These are phyloP conservation scores for Furnarius figulus DNA, from an alignment of 2,113 vertebrate species.

Conservation along the genomic window DNA sequence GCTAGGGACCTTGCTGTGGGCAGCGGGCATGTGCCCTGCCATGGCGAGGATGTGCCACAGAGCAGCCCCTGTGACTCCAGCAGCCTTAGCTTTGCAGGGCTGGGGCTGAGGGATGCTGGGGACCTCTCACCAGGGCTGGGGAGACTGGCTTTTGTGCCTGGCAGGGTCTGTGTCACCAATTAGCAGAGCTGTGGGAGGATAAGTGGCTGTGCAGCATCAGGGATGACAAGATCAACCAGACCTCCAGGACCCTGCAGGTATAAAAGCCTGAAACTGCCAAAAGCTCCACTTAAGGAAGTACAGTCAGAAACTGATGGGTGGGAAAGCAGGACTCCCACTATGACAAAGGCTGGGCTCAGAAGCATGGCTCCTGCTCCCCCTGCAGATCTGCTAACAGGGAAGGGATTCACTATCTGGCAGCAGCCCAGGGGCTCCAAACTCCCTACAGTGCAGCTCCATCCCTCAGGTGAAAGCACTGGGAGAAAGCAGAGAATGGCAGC, in stretches of 20 bases:
- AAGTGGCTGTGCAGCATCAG: background rate
- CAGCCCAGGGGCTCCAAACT: background rate
- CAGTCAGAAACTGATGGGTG: background rate
- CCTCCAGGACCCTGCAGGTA: background rate
- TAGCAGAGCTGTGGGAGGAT: background rate
- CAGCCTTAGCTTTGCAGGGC: background rate
- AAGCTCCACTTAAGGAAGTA: background rate
- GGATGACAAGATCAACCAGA: background rate
- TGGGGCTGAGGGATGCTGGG: background rate
- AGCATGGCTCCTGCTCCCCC: background rate
- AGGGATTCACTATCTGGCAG: background rate
- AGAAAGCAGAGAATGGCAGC: background rate
- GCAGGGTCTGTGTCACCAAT: background rate
- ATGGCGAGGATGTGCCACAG: background rate
- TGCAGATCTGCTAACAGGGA: background rate
- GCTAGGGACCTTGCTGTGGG: accelerated
- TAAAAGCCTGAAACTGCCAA: background rate
- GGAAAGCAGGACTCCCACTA: background rate
- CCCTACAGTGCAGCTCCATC: background rate
- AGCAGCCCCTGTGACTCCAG: background rate
- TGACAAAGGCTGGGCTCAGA: background rate
- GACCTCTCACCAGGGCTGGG: background rate
- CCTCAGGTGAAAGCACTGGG: background rate
- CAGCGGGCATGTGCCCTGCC: accelerated
- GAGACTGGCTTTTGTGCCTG: background rate